Base-by-base conservation (phyloP, 2,888 invertebrate species). In the Phaonia tiefii region DNA sequence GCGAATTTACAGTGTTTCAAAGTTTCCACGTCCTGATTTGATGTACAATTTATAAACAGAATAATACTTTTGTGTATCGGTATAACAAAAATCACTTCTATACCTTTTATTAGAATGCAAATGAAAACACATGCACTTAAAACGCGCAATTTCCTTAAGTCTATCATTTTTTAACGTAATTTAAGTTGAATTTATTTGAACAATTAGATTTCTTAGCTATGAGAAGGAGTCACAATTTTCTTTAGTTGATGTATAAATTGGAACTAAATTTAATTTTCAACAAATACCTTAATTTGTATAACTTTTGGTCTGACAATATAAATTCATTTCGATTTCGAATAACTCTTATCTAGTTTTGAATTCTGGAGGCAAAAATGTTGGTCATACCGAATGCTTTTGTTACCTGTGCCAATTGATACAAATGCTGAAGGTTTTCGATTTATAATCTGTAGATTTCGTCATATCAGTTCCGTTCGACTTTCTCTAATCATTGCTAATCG, bases 21-120 rank as follows among this genome's bases (percentile, higher is more conserved):
- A n/a, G n/a, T n/a, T n/a, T n/a, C n/a, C n/a, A n/a, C n/a, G n/a
- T n/a, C n/a, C n/a, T n/a, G n/a, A n/a, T n/a, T n/a, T n/a, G n/a
- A n/a, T n/a, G n/a, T n/a, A n/a, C n/a, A n/a, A n/a, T n/a, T n/a
- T n/a, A n/a, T n/a, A n/a, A n/a, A n/a, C n/a, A n/a, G n/a, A n/a
- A n/a, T n/a, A n/a, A n/a, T n/a, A n/a, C n/a, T n/a, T n/a, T n/a
- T n/a, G n/a, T n/a, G n/a, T n/a, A n/a, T n/a, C n/a, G n/a, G n/a
- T n/a, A n/a, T n/a, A n/a, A n/a, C n/a, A n/a, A n/a, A n/a, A n/a
- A n/a, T n/a, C n/a, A n/a, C n/a, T n/a, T n/a, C n/a, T 20, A 25
- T 25, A 81, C 81, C 81, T 81, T 72, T 75, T 60, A 69, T 51
- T 1, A 78, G 1, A 5, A 78, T 10, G 46, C 63, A 60, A 17